Base-by-base conservation (phyloP, 2,113 vertebrate species). In the Vicugna pacos region DNA sequence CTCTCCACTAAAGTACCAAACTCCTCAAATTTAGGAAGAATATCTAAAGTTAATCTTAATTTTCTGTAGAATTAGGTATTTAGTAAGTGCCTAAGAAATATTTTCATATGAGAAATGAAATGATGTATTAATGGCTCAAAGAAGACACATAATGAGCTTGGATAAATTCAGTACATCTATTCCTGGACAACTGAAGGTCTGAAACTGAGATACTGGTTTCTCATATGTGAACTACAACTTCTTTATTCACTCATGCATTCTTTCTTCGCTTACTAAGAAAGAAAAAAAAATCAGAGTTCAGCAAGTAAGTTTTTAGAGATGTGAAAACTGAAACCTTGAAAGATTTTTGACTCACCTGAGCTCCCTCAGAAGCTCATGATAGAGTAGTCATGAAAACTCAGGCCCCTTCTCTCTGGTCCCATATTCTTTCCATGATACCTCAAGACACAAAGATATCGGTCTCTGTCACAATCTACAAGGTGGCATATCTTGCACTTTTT, bases 61-160 rank as follows among this genome's bases (percentile, higher is more conserved):
- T 89, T 84, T 84, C n/a, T 80, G 19, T 54, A 22, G 0, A 84
- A 91, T 38, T 79, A 32, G 8, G 14, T 54, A 85, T 81, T 42
- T 92, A 62, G 3, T 75, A 93, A 92, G 42, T 48, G 26, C 24
- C 72, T 73, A 70, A 89, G 60, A 79, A 69, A 20, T 26, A 5
- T 46, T 95, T 82, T 84, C 35, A 89, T 81, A 30, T 70, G 48
- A 95, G 60, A 95, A 62, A 50, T 82, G 14, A 79, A 96, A 91
- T 48, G 24, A 85, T n/a, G 3, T 65, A 38, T 11, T 52, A 52
- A 83, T 17, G 1, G 12, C 35, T 76, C 17, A n/a, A 69, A 86
- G 16, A 82, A 95, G 20, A 67, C 5, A 73, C 85, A 12, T 5
- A 35, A 56, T 62, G 64, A 79, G 20, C 32, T 38, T 90, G 35